Base-by-base conservation (phyloP, 2,888 invertebrate species). In the Andrena hattorfiana region DNA sequence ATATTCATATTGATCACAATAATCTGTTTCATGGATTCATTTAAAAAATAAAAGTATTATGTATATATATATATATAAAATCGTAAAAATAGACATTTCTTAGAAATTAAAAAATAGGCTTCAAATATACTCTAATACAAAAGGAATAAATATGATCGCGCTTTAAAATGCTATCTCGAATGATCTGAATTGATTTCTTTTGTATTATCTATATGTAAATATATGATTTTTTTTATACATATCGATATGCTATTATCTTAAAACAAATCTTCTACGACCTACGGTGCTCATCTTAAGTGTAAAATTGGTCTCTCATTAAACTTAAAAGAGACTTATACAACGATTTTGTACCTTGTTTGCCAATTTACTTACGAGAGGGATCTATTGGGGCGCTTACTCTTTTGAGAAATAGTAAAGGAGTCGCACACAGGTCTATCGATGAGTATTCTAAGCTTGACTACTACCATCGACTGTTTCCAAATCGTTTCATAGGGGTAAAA, bases 51-150 rank as follows among this genome's bases (percentile, higher is more conserved):
- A 83, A 71, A 63, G 69, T 77, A 77, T 42, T 72, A 70, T 62
- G 23, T 23, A 56, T 54, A 20, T 54, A 54, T 54, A 49, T 49
- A 51, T 54, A 77, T 73, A 69, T 82, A 82, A 82, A 77, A 68
- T 67, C 71, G 71, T 84, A 83, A 84, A 83, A 84, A 84, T 75
- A 84, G 60, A 76, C 8, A 73, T 77, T 64, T 73, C 49, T 60
- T 54, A 70, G 26, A 72, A 62, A 66, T 82, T 69, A 73, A 70
- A 82, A 76, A 59, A 81, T 83, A 82, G 62, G 56, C 66, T 42
- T 72, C 42, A 1, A 51, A 69, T 76, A 72, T 75, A 48, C 3
- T 69, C 68, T 69, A 76, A 68, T 72, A 60, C 16, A 81, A 72
- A 82, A 81, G 8, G 48, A 67, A 69, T 69, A 81, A 73, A 82